Evolutionary conservation across 2,797 vertebrate genomes (phyloP), one percentile per base, ranked within the genome.

Genomic region (Xerus rutilus): DNA sequence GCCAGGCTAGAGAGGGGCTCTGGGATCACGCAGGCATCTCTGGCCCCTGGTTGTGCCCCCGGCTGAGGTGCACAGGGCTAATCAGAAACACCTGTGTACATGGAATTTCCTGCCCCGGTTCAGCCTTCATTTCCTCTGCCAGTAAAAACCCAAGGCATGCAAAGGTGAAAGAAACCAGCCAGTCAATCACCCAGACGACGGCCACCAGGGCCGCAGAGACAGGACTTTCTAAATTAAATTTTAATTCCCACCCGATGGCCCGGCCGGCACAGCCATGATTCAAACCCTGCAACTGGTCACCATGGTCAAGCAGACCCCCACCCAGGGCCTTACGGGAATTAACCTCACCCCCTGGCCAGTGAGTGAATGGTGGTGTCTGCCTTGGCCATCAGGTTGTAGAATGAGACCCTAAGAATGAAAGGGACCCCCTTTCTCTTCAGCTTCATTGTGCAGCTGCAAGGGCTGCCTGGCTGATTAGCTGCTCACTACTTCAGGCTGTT

Each of bases 21-120:
- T 0, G 0, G 67, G 79, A 86, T 94, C 93, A 64, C 23, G 15
- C 72, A 78, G 81, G 73, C 91, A 84, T 57, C 95, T 77, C 49
- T 8, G 73, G 91, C 76, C 86, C 97, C 86, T 15, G 28, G 62
- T 77, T 17, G 89, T 96, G 96, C 96, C 97, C 96, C 93, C 15
- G 84, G 96, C 94, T 5, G 96, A 96, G 94, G 97, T 96, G 95
- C 96, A 94, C 7, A 49, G 10, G 97, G 98, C 98, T 99, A 99
- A 99, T 98, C 98, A 99, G 98, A 99, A 99, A 98, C 99, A 99
- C 98, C 98, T 99, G 99, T 97, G 91, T 98, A 99, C 98, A 99
- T 98, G 98, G 98, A 99, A 99, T 99, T 99, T 99, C 99, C 99
- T 99, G 98, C 98, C 98, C 98, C 97, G 98, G 98, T 98, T 99